Base-by-base conservation (phyloP, 1,140 invertebrate genomes). In the Drosophila arawakana region DNA sequence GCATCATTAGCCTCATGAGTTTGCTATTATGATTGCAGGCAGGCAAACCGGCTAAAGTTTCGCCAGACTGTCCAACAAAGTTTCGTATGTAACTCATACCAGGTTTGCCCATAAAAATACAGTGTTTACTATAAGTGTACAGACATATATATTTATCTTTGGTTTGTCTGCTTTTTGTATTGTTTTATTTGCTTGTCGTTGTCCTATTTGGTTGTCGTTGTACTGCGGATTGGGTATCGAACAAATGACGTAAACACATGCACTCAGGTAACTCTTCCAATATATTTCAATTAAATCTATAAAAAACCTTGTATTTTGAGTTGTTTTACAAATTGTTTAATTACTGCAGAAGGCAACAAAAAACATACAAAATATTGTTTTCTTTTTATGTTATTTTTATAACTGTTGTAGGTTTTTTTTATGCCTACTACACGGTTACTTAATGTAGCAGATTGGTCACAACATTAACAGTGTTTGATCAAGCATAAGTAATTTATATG, bases 11-110 rank as follows among this genome's bases (percentile, higher is more conserved):
- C 68, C 67, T 67, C 63, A 82, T 76, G 76, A 63, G 70, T 68
- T 71, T 73, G 71, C 55, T 73, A 82, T 78, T 74, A 76, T 74
- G 72, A 82, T 82, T 82, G 88, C 77, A 82, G 73, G 47, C 66
- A 52, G 55, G 52, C 47, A 52, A 55, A 21, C 18, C 47, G 49
- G 4, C 30, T 35, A 65, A 73, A 74, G 11, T 69, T 74, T 58
- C 37, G 25, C 34, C 9, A 37, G 50, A 46, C 59, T 77, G 18
- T 11, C 58, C n/a, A 50, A 67, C 66, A 68, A 61, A 76, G 61
- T 65, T 70, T 74, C 10, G 13, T 61, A 6, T 60, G 55, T 30
- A 52, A 54, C 49, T 34, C 37, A 7, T 55, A 67, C 44, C 55
- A 35, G 70, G 30, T 15, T 52, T 39, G 21, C 35, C 35, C 39